Evolutionary conservation across 2,797 vertebrate species (phyloP).

Genomic region (Muscicapa comitata): DNA sequence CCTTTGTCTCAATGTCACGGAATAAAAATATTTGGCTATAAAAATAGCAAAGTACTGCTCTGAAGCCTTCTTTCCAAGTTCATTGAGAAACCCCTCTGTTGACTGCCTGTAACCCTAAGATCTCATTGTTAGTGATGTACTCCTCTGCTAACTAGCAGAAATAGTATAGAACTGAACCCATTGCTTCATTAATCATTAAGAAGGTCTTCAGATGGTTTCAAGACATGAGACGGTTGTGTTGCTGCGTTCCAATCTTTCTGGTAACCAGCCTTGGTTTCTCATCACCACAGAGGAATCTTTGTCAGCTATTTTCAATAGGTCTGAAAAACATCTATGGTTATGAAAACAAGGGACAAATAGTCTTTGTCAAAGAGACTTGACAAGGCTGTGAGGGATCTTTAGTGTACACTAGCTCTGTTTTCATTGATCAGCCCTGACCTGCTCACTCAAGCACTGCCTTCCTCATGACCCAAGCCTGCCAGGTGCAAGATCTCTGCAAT

Average conservation of each 20-base stretch:
- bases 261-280: background rate
- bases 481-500: background rate
- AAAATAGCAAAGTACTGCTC: background rate
- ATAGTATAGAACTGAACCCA: background rate
- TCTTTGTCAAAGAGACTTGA: background rate
- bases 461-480: background rate
- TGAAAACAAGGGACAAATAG: background rate
- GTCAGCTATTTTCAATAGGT: background rate
- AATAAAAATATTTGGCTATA: slow-evolving; percentile 29
- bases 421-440: background rate
- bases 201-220: background rate
- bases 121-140: background rate
- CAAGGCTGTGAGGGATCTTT: background rate
- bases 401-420: background rate
- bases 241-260: background rate
- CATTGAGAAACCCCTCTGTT: background rate
- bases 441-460: background rate
- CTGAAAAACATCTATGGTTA: background rate
- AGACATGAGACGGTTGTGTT: background rate
- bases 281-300: background rate
- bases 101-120: background rate
- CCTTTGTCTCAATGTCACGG: background rate
- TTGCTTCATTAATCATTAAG: background rate
- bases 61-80: background rate
- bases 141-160: background rate